phyloP scores from a whole-genome alignment of 2,113 vertebrate genomes.

The Tauraco erythrolophus region DNA sequence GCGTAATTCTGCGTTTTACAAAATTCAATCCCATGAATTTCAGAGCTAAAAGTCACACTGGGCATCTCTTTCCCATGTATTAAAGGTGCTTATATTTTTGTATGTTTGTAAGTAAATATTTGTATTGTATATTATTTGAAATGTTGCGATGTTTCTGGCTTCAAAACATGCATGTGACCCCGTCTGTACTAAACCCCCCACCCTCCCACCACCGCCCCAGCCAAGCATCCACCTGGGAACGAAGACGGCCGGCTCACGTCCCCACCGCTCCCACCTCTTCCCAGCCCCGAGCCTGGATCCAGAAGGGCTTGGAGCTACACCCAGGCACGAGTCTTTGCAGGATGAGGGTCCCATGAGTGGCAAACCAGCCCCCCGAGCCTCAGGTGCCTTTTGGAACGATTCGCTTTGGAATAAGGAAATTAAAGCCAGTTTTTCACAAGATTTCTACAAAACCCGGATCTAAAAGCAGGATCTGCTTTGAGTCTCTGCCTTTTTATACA shows the following conservation, averaged over 20 bases:
- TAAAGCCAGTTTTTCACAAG: background rate
- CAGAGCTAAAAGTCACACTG: slow-evolving; percentile 50
- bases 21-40: background rate
- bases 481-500: background rate
- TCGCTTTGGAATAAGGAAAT: background rate
- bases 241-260: background rate
- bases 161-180: slow-evolving; percentile 85
- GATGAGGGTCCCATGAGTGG: background rate
- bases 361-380: background rate
- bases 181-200: background rate
- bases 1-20: accelerated
- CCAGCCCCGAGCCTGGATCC: background rate
- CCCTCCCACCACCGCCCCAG: background rate
- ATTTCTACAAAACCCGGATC: background rate
- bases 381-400: background rate
- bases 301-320: background rate
- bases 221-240: background rate
- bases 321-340: background rate
- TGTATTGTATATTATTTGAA: slow-evolving; percentile 88
- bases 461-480: background rate
- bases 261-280: background rate
- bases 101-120: slow-evolving; percentile 95
- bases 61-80: slow-evolving; percentile 81
- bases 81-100: slow-evolving; percentile 93
- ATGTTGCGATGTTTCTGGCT: slow-evolving; percentile 82